Evolutionary conservation across 2,888 invertebrate genomes (phyloP).

Genomic region (Timema podura): DNA sequence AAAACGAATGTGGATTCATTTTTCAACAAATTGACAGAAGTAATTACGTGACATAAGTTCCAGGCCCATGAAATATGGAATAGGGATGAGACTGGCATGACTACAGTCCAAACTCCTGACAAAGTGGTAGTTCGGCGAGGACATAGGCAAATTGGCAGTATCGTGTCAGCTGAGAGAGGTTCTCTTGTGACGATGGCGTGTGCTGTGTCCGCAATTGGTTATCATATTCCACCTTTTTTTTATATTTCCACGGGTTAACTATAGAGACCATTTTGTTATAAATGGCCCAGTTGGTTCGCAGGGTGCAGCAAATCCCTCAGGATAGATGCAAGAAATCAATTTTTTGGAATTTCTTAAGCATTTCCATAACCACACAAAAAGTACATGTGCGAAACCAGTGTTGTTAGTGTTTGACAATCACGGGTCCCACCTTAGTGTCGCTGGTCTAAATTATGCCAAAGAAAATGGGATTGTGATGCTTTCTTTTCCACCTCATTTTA

Average conservation of each 20-base stretch:
- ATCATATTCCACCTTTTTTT: conserved; percentile 2
- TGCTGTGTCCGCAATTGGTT: conserved; percentile 2
- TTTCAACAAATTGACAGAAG: no score
- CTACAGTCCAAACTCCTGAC: conserved; percentile 42
- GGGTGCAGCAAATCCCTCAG: conserved; percentile 36
- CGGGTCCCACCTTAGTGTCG: conserved; percentile 32
- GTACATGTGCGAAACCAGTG: conserved; percentile 30
- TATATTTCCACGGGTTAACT: not conserved
- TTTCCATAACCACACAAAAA: conserved; percentile 34
- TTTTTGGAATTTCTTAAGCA: conserved; percentile 36
- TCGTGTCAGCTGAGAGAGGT: conserved; percentile 42
- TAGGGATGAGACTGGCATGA: conserved; percentile 43
- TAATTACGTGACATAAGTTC: no score
- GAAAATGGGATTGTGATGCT: conserved; percentile 39
- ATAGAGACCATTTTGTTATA: conserved; percentile 39
- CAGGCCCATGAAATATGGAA: no score
- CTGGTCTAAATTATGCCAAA: conserved; percentile 37
- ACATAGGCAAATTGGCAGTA: conserved; percentile 42
- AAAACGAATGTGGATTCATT: no score
- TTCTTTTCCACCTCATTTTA: conserved; percentile 40
- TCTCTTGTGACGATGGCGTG: conserved; percentile 2
- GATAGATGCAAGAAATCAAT: conserved; percentile 36
- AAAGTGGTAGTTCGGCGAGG: conserved; percentile 41
- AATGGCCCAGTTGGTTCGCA: conserved; percentile 40
- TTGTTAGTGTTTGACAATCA: conserved; percentile 37